Conservation (phyloP, 2,888 invertebrate genomes). For the Drosophila greeni region DNA sequence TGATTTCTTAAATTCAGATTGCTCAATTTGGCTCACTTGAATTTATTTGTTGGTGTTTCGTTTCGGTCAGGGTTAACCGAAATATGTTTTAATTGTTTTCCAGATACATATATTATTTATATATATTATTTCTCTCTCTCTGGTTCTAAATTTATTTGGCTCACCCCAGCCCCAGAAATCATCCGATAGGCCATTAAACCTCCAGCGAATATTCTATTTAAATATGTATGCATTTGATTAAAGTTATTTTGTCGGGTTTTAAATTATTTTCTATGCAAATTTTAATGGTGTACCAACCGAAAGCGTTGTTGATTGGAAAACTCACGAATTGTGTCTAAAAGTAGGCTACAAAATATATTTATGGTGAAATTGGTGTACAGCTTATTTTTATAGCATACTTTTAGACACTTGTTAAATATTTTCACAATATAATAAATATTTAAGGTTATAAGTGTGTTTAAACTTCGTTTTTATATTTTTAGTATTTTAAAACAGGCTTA, state of each 20-base stretch:
- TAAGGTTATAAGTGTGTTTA: no score
- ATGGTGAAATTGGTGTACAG: background rate
- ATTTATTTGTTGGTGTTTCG: conserved; percentile 6
- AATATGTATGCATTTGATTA: conserved; percentile 52
- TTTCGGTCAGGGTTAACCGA: conserved; percentile 14
- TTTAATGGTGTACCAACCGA: background rate
- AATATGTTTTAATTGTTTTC: conserved; percentile 16
- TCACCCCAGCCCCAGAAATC: background rate
- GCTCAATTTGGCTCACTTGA: conserved; percentile 8
- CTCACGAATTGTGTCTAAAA: background rate
- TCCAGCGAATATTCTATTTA: conserved; percentile 18
- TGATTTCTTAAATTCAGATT: background rate
- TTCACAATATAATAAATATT: background rate
- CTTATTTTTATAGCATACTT: background rate
- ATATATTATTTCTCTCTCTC: conserved; percentile 6
- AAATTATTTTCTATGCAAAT: conserved; percentile 30
- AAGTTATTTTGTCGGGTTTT: conserved; percentile 26
- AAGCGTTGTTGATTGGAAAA: background rate
- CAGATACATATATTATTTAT: conserved; percentile 6
- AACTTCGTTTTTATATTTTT: background rate
- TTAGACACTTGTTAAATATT: background rate
- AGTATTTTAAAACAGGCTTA: background rate
- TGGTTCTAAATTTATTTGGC: conserved; percentile 19
- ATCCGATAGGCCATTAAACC: conserved; percentile 7
- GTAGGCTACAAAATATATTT: background rate